Evolutionary conservation across 2,888 invertebrate genomes (phyloP).

Genomic region (Mythimna impura): DNA sequence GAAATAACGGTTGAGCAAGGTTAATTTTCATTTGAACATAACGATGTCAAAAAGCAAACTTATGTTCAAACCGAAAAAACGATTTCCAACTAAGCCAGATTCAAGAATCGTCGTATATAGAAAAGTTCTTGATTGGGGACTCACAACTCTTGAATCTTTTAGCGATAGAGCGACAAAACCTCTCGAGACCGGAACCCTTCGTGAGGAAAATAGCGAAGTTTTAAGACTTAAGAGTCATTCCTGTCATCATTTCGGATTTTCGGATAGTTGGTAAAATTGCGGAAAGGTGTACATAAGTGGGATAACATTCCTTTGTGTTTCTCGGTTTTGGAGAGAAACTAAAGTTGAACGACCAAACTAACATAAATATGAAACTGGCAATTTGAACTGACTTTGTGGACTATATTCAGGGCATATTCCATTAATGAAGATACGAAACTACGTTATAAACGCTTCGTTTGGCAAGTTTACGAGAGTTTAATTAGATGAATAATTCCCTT

Average conservation of each 20-base stretch:
- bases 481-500: slow-evolving; percentile 41
- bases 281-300: slow-evolving; percentile 38
- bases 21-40: slow-evolving; percentile 1
- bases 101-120: slow-evolving; percentile 36
- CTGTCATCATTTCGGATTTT: slow-evolving; percentile 67
- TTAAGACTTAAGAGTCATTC: slow-evolving; percentile 64
- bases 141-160: slow-evolving; percentile 69
- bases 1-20: background rate
- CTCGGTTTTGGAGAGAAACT: background rate
- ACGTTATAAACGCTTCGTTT: slow-evolving; percentile 34
- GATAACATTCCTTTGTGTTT: slow-evolving; percentile 22
- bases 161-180: slow-evolving; percentile 65
- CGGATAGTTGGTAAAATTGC: slow-evolving; percentile 58
- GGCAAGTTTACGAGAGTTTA: slow-evolving; percentile 41
- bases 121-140: slow-evolving; percentile 68
- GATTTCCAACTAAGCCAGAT: slow-evolving; percentile 36
- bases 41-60: slow-evolving; percentile 36
- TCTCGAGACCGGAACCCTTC: slow-evolving; percentile 67
- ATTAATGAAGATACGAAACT: slow-evolving; percentile 36
- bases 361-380: slow-evolving; percentile 9
- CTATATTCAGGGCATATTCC: slow-evolving; percentile 16
- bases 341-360: background rate
- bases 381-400: slow-evolving; percentile 15
- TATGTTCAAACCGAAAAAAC: slow-evolving; percentile 30
- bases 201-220: slow-evolving; percentile 69